Evolutionary conservation across 1,140 invertebrate species (phyloP).

Genomic region (Wasmannia auropunctata): DNA sequence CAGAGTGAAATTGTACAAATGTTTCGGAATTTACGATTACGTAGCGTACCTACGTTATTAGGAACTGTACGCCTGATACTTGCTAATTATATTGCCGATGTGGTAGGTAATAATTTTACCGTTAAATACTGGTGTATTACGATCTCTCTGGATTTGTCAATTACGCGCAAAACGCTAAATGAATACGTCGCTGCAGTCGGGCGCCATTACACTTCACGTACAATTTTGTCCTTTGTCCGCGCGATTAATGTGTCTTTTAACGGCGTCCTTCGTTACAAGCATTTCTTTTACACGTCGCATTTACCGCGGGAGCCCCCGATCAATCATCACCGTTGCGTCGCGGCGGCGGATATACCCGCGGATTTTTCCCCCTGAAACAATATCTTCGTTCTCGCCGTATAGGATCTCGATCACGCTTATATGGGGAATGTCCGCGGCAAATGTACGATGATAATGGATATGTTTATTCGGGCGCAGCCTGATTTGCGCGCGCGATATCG

Average conservation of each 20-base stretch:
- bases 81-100: not conserved
- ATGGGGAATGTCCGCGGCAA: constrained; percentile 20
- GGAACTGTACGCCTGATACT: not conserved
- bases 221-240: not conserved
- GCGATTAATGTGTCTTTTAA: not conserved
- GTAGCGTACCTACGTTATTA: not conserved
- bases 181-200: not conserved
- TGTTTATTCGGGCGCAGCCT: constrained; percentile 73
- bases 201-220: too few relatives aligned
- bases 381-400: constrained; percentile 44
- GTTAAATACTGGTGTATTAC: not conserved
- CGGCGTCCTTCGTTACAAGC: not conserved
- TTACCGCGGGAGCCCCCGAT: constrained; percentile 27
- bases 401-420: constrained; percentile 68
- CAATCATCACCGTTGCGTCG: too few relatives aligned
- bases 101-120: not conserved
- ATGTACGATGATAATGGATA: constrained; percentile 71
- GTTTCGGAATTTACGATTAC: constrained; percentile 9
- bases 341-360: too few relatives aligned
- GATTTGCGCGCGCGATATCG: constrained; percentile 75
- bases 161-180: not conserved
- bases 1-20: not conserved
- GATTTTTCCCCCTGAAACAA: constrained; percentile 24
- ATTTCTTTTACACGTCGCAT: not conserved
- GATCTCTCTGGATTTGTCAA: not conserved